phyloP scores from a whole-genome alignment of 1,140 invertebrate species.

The Drosophila jambulina region DNA sequence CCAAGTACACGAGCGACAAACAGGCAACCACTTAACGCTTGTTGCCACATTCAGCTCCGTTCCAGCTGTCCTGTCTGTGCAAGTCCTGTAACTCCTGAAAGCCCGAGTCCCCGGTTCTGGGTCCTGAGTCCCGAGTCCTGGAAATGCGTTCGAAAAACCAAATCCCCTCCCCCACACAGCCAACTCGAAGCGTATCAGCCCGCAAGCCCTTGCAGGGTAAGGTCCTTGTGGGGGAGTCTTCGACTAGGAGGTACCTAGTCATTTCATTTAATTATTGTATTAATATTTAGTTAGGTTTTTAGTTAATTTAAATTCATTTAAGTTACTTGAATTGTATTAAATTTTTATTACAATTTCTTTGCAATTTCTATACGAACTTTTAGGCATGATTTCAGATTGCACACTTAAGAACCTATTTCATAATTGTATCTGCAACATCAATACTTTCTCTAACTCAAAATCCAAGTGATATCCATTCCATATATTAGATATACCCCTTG shows the following conservation, averaged over 20 bases:
- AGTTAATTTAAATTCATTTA: not conserved
- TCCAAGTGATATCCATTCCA: no score
- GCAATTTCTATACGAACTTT: no score
- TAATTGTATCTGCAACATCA: no score
- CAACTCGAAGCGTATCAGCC: not conserved
- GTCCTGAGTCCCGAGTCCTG: conserved; percentile 33
- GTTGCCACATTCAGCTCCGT: conserved; percentile 74
- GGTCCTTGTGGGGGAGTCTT: not conserved
- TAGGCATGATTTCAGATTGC: no score
- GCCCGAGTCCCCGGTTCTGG: conserved; percentile 24
- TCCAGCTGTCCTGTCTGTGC: conserved; percentile 59
- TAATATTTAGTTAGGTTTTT: not conserved
- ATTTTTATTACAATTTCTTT: not conserved
- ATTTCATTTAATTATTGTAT: not conserved
- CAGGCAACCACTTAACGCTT: conserved; percentile 76
- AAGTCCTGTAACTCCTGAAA: conserved; percentile 10
- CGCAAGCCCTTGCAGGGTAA: not conserved
- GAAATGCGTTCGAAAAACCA: conserved; percentile 56
- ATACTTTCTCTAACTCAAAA: no score
- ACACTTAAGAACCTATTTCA: no score
- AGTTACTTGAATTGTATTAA: no score
- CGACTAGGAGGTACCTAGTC: not conserved
- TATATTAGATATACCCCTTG: not conserved
- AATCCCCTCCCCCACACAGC: not conserved
- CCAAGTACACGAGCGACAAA: conserved; percentile 71